A percentile compares a stretch with the other conserved stretches of the same genome.
Evolutionary conservation across 2,113 vertebrate species (phyloP).

Genomic region (Caranx ignobilis): DNA sequence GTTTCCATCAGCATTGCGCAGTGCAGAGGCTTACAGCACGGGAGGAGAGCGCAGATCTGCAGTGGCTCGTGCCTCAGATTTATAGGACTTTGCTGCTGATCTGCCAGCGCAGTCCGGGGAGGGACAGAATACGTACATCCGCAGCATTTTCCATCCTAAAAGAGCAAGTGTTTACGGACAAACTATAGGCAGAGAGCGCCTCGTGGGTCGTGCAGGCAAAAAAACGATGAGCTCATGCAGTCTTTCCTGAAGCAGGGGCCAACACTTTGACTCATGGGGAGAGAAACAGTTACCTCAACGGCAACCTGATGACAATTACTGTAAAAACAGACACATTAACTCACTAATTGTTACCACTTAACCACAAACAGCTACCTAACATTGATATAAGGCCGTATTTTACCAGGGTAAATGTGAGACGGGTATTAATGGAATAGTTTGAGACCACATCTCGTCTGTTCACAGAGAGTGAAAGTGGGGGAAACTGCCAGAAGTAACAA

Average conservation of each 20-base stretch:
- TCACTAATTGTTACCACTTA: background rate
- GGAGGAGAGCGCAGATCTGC: constrained; percentile 66
- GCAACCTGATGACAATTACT: constrained; percentile 29
- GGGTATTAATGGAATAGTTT: background rate
- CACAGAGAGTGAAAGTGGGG: background rate
- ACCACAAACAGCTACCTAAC: background rate
- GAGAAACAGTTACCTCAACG: constrained; percentile 20
- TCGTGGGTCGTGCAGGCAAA: constrained; percentile 1
- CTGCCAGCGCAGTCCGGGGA: constrained; percentile 38
- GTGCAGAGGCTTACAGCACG: constrained; percentile 65
- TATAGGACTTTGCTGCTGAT: constrained; percentile 64
- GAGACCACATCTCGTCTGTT: background rate
- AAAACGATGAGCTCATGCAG: constrained; percentile 49
- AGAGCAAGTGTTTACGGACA: constrained; percentile 34
- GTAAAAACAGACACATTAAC: constrained; percentile 18
- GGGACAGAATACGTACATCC: constrained; percentile 14
- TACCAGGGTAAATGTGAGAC: background rate
- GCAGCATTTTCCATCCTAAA: constrained; percentile 40
- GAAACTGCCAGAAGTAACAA: background rate
- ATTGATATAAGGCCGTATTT: background rate
- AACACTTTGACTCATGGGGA: constrained; percentile 31
- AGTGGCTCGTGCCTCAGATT: constrained; percentile 76
- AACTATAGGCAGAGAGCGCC: constrained; percentile 28
- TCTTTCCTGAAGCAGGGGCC: constrained; percentile 22
- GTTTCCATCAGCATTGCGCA: constrained; percentile 66